Percentiles rank a stretch among this genome's conserved stretches.
Conservation (phyloP, 2,888 invertebrate species). For the Drosophila eohydei region DNA sequence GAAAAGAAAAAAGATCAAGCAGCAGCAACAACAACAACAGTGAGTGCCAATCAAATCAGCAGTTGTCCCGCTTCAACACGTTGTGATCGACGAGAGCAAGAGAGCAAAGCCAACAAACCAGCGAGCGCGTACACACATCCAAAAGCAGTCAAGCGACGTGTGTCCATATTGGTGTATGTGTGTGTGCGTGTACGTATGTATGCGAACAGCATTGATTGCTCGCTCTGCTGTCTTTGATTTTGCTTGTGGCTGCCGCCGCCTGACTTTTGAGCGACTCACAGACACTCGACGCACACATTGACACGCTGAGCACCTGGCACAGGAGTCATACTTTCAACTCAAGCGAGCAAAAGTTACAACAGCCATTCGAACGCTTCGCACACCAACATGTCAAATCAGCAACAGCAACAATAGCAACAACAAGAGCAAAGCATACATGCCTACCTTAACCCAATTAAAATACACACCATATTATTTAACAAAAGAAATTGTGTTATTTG, state of each 20-base stretch:
- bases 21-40: conserved; percentile 51
- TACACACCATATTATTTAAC: conserved; percentile 79
- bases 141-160: conserved; percentile 75
- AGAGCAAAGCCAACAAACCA: conserved; percentile 52
- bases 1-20: conserved; percentile 72
- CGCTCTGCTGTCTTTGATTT: conserved; percentile 67
- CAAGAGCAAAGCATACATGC: conserved; percentile 63
- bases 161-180: conserved; percentile 48
- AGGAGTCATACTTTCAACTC: conserved; percentile 73
- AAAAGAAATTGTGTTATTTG: conserved; percentile 80
- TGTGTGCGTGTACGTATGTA: conserved; percentile 22
- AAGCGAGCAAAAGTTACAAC: conserved; percentile 46
- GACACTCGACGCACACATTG: conserved; percentile 40
- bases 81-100: conserved; percentile 40
- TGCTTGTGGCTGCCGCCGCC: conserved; percentile 64
- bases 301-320: conserved; percentile 70
- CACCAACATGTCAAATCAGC: conserved; percentile 30
- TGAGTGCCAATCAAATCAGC: conserved; percentile 73
- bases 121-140: conserved; percentile 51
- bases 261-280: conserved; percentile 66
- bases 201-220: conserved; percentile 66
- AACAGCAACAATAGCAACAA: conserved; percentile 16
- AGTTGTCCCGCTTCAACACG: conserved; percentile 72
- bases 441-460: conserved; percentile 83
- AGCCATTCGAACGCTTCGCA: conserved; percentile 33